phyloP scores from a whole-genome alignment of 2,797 vertebrate genomes.

The Graptemys geographica region DNA sequence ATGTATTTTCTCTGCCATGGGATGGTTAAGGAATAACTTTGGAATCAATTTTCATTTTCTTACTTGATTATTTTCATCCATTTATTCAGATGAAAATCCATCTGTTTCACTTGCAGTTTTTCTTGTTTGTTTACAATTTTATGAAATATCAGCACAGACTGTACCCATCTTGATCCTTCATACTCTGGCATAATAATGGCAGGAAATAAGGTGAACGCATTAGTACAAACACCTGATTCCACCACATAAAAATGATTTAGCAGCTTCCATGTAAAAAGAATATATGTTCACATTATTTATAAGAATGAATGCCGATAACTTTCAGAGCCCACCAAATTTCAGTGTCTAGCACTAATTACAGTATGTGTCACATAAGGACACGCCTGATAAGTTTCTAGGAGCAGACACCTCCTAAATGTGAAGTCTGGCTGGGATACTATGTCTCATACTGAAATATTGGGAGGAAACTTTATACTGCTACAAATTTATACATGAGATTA shows the following conservation, averaged over 20 bases:
- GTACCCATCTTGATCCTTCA: neutral
- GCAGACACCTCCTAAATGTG: neutral
- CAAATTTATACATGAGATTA: neutral
- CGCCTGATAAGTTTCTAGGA: neutral
- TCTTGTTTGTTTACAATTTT: neutral
- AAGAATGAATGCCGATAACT: neutral
- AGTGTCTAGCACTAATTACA: neutral
- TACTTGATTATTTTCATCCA: neutral
- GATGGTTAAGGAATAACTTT: neutral
- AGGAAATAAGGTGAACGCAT: neutral
- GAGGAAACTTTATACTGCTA: neutral
- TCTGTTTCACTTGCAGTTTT: neutral
- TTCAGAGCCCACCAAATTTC: accelerated
- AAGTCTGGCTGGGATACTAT: neutral
- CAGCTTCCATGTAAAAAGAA: neutral
- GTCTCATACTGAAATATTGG: neutral
- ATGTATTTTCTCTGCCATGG: neutral
- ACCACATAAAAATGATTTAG: accelerated
- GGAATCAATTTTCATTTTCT: neutral
- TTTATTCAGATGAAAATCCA: neutral
- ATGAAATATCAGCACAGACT: neutral
- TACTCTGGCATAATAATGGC: neutral
- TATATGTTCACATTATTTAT: neutral
- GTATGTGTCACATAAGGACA: neutral
- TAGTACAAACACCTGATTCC: neutral